phyloP scores from a whole-genome alignment of 2,113 vertebrate genomes.

The Spea bombifrons region DNA sequence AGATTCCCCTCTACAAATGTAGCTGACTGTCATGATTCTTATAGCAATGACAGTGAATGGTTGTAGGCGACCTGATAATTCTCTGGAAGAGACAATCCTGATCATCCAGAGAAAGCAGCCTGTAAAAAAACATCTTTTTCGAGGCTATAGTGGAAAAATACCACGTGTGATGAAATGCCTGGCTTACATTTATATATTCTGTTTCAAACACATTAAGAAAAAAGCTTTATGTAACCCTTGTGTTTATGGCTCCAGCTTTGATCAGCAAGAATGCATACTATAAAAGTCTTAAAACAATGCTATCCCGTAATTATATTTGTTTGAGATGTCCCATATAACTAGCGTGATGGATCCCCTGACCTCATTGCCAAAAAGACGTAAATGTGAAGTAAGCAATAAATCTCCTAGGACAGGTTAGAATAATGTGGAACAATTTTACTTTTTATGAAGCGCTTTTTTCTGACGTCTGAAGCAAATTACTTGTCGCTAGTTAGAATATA shows the following conservation, averaged over 20 bases:
- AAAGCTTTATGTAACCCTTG: no score
- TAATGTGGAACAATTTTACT: slow-evolving; percentile 1
- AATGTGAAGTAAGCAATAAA: slow-evolving; percentile 15
- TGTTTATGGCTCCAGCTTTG: background rate
- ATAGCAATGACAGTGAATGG: no score
- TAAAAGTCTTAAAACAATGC: background rate
- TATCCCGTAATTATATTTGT: slow-evolving; percentile 25
- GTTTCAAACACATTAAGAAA: no score
- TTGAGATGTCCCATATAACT: background rate
- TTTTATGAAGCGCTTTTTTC: slow-evolving; percentile 22
- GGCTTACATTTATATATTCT: no score
- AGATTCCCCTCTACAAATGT: no score
- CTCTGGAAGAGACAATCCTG: no score
- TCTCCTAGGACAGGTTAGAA: background rate
- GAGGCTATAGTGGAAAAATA: no score
- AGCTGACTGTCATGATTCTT: no score
- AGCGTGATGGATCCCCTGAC: slow-evolving; percentile 2
- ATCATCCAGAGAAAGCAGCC: no score
- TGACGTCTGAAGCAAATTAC: slow-evolving; percentile 17
- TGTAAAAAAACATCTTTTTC: no score
- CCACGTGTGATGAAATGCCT: no score
- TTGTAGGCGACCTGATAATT: no score
- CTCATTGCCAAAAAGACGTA: slow-evolving; percentile 21
- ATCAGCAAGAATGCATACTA: background rate
- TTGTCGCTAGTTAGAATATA: background rate